These are phyloP conservation scores for Ephialtes manifestator DNA, from an alignment of 2,888 invertebrate species.

Conservation along the genomic window DNA sequence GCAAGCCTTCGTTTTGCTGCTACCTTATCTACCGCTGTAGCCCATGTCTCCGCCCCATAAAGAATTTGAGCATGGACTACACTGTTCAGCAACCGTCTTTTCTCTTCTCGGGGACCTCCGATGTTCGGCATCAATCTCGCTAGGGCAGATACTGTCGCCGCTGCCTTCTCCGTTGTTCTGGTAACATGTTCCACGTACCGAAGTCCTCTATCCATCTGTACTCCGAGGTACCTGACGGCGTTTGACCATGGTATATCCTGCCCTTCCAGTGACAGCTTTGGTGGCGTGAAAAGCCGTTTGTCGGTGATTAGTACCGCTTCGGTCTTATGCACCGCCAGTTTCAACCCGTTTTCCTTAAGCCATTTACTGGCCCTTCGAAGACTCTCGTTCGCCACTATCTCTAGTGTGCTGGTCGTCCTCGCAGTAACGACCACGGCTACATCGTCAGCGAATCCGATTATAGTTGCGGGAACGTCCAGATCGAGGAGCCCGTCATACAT, in stretches of 20 bases:
- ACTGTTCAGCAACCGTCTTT: too few species aligned
- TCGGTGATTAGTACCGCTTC: conserved; percentile 43
- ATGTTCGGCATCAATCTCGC: too few species aligned
- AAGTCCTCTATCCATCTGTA: too few species aligned
- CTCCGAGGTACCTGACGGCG: conserved; percentile 37
- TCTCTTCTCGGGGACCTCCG: too few species aligned
- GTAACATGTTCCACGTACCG: neutral
- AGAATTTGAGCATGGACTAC: too few species aligned
- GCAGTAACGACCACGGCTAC: conserved; percentile 27
- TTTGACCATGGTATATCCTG: conserved; percentile 8
- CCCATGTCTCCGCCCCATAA: too few species aligned
- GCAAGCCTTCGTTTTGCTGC: too few species aligned
- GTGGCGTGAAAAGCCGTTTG: neutral
- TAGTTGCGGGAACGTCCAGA: conserved; percentile 7
- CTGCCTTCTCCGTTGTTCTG: conserved; percentile 5
- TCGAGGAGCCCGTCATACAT: conserved; percentile 45
- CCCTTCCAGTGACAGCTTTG: too few species aligned
- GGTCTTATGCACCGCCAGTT: too few species aligned
- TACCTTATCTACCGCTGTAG: too few species aligned
- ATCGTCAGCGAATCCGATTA: conserved; percentile 35
- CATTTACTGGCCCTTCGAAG: conserved; percentile 38
- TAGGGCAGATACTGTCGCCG: conserved; percentile 10
- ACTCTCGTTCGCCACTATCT: conserved; percentile 31
- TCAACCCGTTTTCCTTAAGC: conserved; percentile 42
- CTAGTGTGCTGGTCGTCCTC: conserved; percentile 18